Conservation (phyloP, 2,888 invertebrate genomes). For the Stomorhina lunata region DNA sequence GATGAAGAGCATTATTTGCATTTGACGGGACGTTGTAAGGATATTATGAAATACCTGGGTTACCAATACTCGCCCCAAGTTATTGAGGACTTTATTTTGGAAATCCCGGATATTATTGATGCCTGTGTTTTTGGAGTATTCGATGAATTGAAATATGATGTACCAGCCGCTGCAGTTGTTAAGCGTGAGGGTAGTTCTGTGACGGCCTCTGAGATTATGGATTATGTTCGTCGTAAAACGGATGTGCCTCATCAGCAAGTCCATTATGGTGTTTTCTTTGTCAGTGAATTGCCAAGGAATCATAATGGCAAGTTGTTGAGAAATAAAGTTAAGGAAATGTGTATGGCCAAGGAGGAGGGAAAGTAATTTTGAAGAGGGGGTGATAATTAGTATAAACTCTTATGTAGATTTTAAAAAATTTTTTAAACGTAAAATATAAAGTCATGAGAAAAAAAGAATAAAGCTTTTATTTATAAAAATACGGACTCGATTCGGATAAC, state of each 20-base stretch:
- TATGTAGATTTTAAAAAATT: background rate
- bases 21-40: constrained; percentile 74
- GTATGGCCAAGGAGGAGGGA: background rate
- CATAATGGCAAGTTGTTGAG: constrained; percentile 40
- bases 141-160: constrained; percentile 71
- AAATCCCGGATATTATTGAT: constrained; percentile 39
- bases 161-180: constrained; percentile 73
- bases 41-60: constrained; percentile 71
- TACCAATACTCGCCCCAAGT: constrained; percentile 41
- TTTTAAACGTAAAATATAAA: too few relatives aligned
- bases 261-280: constrained; percentile 31
- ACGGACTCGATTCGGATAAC: too few relatives aligned
- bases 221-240: constrained; percentile 62
- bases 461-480: too few relatives aligned
- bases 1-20: constrained; percentile 72
- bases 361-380: background rate
- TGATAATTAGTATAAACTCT: too few relatives aligned
- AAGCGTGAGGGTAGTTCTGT: constrained; percentile 69
- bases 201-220: constrained; percentile 71
- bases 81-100: constrained; percentile 24
- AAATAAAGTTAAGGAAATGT: constrained; percentile 12
- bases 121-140: constrained; percentile 44
- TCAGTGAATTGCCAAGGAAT: constrained; percentile 33
- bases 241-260: constrained; percentile 18
- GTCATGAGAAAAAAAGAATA: too few relatives aligned